Evolutionary conservation across 2,888 invertebrate genomes (phyloP), one percentile per base, ranked within the genome.

Genomic region (Argyresthia albistria): DNA sequence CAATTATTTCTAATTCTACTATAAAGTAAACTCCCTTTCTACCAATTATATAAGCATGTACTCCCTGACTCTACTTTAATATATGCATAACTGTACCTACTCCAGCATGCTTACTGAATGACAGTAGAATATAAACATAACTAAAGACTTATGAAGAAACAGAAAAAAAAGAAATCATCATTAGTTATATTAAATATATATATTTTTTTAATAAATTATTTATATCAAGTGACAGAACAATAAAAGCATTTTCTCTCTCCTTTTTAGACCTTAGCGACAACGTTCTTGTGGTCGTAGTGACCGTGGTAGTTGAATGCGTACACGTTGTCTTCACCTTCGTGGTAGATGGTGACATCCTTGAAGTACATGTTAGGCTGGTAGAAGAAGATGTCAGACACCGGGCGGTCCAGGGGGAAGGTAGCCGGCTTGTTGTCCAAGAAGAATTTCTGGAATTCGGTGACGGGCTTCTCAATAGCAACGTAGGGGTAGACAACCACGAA

Each of bases 341-440:
- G 88, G 70, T 81, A 89, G 61, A 91, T 81, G 47, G 65, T 55
- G 4, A 91, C 89, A 63, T 91, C 90, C 73, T 89, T 81, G 69
- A 89, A 87, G 84, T 70, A 89, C 81, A 90, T 89, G 75, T 92
- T 91, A 36, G 90, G 89, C 54, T 89, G 83, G 48, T 77, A 67
- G 75, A 87, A 81, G 76, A 76, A 78, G 61, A 68, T 72, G 54
- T 76, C 76, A 36, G 65, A 59, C 55, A 87, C 70, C 14, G 88
- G 89, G 16, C 87, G 72, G 61, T 88, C 79, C 57, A 88, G 65
- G 14, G 88, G 88, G 61, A 66, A 88, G 42, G 86, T 86, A 50
- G 82, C 63, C n/a, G 88, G 79, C 54, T 69, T 73, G 61, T 71
- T 70, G 61, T 88, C 88, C 2, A 84, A 64, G 48, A 71, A 70